Evolutionary conservation across 2,113 vertebrate species (phyloP), one percentile per base, ranked within the genome.

Genomic region (Mixornis gularis): DNA sequence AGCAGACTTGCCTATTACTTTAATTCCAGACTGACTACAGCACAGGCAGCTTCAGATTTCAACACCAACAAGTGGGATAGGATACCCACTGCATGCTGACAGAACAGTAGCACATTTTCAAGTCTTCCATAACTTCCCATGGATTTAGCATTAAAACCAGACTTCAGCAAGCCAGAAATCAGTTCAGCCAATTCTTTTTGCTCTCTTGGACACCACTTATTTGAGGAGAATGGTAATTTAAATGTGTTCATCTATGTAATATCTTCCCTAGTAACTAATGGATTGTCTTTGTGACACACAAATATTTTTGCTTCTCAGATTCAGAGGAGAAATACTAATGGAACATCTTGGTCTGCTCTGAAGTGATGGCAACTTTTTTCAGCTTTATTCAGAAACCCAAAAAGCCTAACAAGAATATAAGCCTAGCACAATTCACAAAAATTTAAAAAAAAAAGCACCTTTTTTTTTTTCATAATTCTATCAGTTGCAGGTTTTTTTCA

Each of bases 241-340:
- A 68, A 60, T 74, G 20, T 86, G 44, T 29, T 77, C 56, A 80
- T 86, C 51, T 87, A 63, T 80, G 68, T 86, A 91, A 89, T 87
- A 90, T 74, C 71, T 95, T 93, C 88, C 90, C 68, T 96, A 83
- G 85, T 88, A 93, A 95, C 93, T 83, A 90, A 93, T 63, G 68
- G 76, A 73, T 76, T 59, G 71, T 41, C 80, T 92, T 94, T 94
- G 72, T 60, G 65, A 86, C 36, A 92, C 16, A 86, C 60, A 95
- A 96, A 94, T 91, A 90, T 93, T 95, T 94, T 80, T 85, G 55
- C 68, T 83, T 51, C 74, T 52, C 79, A 73, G 48, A 85, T 79
- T 70, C 71, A 80, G 43, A 83, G 40, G 2, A 91, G 34, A 92
- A 77, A 79, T 44, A 38, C 17, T 80, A 91, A 78, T 71, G 83